Percentiles rank a stretch among this genome's conserved stretches.
phyloP scores from a whole-genome alignment of 2,797 vertebrate genomes.

The Acipenser transmontanus region DNA sequence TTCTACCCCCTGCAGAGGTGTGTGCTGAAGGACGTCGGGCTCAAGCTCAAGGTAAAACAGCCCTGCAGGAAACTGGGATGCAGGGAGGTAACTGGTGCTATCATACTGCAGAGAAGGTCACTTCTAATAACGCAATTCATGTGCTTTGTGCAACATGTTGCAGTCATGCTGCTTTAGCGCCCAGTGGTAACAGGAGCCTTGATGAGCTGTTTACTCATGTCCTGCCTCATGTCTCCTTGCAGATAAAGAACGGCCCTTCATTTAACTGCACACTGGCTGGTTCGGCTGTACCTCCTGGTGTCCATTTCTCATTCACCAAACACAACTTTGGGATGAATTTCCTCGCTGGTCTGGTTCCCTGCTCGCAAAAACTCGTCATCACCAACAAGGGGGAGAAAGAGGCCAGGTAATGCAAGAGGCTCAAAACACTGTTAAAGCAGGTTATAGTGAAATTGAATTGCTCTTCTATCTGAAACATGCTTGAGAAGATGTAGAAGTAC shows the following conservation, averaged over 20 bases:
- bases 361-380: conserved; percentile 56
- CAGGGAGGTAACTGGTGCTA: background rate
- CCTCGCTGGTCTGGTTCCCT: conserved; percentile 60
- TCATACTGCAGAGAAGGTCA: too few relatives aligned
- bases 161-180: too few relatives aligned
- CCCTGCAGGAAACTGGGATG: background rate
- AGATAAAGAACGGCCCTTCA: conserved; percentile 69
- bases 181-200: too few relatives aligned
- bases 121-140: too few relatives aligned
- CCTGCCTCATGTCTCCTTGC: conserved; percentile 17
- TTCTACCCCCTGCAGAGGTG: conserved; percentile 65
- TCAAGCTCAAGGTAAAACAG: conserved; percentile 66
- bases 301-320: conserved; percentile 76
- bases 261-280: conserved; percentile 59
- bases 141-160: too few relatives aligned
- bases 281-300: conserved; percentile 43
- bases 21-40: conserved; percentile 51
- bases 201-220: background rate
- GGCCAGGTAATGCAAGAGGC: conserved; percentile 52
- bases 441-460: too few relatives aligned
- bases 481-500: too few relatives aligned
- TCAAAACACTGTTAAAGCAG: too few relatives aligned
- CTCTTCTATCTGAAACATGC: too few relatives aligned
- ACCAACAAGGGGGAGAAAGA: conserved; percentile 62
- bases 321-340: conserved; percentile 77